A percentile compares a stretch with the other conserved stretches of the same genome.
Conservation (phyloP, 2,113 vertebrate species). For the Thermophis baileyi region DNA sequence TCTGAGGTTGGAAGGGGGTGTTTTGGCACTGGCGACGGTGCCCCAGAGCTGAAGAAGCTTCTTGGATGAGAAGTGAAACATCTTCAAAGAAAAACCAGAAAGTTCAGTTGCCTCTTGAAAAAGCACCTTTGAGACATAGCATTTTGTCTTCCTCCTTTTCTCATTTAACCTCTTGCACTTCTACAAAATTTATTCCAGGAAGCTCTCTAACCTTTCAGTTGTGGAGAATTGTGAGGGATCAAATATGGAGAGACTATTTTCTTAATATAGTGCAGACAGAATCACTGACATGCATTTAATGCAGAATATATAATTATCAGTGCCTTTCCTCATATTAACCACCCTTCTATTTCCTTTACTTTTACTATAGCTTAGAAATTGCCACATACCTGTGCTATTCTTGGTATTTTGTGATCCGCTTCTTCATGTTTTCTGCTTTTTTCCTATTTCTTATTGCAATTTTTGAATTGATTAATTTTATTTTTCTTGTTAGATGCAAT, state of each 20-base stretch:
- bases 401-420: not conserved
- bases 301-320: not conserved
- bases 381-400: not conserved
- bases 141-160: not conserved
- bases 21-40: no score
- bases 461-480: conserved; percentile 10
- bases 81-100: no score
- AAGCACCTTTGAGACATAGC: not conserved
- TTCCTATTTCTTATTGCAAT: not conserved
- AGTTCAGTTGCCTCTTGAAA: no score
- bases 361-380: not conserved
- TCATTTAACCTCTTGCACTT: not conserved
- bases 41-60: no score
- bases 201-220: not conserved
- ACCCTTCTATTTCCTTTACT: not conserved
- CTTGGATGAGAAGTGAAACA: no score
- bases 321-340: not conserved
- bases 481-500: conserved; percentile 82
- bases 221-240: not conserved
- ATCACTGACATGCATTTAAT: not conserved
- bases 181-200: not conserved
- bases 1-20: no score
- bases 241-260: not conserved
- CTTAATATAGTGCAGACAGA: not conserved
- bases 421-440: not conserved